Percentiles rank a stretch among this genome's conserved stretches.
phyloP scores from a whole-genome alignment of 2,797 vertebrate species.

The Microctenopoma stevenorrisi region DNA sequence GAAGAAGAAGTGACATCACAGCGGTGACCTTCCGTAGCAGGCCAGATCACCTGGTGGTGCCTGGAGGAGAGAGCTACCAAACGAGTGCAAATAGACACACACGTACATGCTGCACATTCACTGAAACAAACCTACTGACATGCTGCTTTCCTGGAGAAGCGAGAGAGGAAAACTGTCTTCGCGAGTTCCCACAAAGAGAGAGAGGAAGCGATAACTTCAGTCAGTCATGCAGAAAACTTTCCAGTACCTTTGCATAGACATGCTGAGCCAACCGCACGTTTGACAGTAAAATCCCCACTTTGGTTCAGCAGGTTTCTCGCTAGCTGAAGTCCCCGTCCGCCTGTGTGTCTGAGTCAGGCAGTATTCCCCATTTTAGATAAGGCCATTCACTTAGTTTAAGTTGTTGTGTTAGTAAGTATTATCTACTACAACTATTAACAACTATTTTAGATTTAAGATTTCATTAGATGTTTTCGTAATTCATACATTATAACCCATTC shows the following conservation, averaged over 20 bases:
- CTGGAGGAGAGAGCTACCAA: slow-evolving; percentile 52
- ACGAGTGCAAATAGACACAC: slow-evolving; percentile 45
- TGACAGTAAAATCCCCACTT: slow-evolving; percentile 30
- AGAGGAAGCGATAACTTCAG: slow-evolving; percentile 58
- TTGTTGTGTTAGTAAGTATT: no score
- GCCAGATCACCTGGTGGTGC: slow-evolving; percentile 83
- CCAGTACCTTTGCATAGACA: slow-evolving; percentile 30
- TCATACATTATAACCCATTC: slow-evolving; percentile 17
- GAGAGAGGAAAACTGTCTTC: slow-evolving; percentile 4
- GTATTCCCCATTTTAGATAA: not conserved
- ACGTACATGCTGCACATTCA: not conserved
- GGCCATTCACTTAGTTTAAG: not conserved
- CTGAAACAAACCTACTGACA: slow-evolving; percentile 14
- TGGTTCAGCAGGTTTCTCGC: slow-evolving; percentile 27
- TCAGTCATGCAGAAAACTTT: slow-evolving; percentile 48
- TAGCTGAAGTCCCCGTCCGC: slow-evolving; percentile 11
- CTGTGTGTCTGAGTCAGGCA: not conserved
- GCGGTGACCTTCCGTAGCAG: slow-evolving; percentile 83
- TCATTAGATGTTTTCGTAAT: not conserved
- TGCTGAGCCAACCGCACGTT: slow-evolving; percentile 16
- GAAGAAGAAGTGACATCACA: slow-evolving; percentile 87
- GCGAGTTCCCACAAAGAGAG: slow-evolving; percentile 54
- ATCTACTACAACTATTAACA: no score
- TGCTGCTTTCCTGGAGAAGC: slow-evolving; percentile 38
- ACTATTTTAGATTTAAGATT: no score